Base-by-base conservation (phyloP, 2,888 invertebrate species). In the Andrena minutula region DNA sequence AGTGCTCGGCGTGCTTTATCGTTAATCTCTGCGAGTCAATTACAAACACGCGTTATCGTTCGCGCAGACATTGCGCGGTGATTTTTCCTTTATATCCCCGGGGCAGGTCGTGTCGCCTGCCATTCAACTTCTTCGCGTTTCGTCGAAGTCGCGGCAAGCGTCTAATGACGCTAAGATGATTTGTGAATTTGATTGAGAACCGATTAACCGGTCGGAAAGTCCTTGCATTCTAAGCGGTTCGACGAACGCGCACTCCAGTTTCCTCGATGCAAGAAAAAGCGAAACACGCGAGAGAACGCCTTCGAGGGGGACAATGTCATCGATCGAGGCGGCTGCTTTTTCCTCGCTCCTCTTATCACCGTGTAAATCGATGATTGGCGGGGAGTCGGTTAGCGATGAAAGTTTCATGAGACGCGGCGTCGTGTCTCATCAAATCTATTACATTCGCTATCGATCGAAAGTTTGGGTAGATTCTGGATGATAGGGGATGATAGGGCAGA, bases 41-140 rank as follows among this genome's bases (percentile, higher is more conserved):
- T 75, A 82, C 81, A 79, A 82, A 69, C 75, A 58, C 69, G 32
- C 47, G 60, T 79, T 74, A 79, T 79, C 81, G 30, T 32, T 20
- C 60, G 30, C n/a, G 6, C 23, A 32, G 26, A 12, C 78, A 68
- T 64, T 49, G 51, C 12, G 64, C 20, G 26, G 68, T 47, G 41
- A 74, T 70, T 74, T 70, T 70, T 70, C 30, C 4, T n/a, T 12
- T 7, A 26, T 28, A 41, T 32, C n/a, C 1, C 23, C 30, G 12
- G 23, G 53, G 35, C 12, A 23, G 20, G 41, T 10, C 5, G 32
- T 63, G 32, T 32, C 61, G 28, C 12, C n/a, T 8, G 28, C 30
- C 49, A 30, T 61, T 63, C 20, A 53, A 35, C 10, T 63, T 12
- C 6, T 2, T 41, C 23, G 2, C 2, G 12, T 53, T 30, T 47